Evolutionary conservation across 2,113 vertebrate genomes (phyloP).

Genomic region (Ictalurus furcatus): DNA sequence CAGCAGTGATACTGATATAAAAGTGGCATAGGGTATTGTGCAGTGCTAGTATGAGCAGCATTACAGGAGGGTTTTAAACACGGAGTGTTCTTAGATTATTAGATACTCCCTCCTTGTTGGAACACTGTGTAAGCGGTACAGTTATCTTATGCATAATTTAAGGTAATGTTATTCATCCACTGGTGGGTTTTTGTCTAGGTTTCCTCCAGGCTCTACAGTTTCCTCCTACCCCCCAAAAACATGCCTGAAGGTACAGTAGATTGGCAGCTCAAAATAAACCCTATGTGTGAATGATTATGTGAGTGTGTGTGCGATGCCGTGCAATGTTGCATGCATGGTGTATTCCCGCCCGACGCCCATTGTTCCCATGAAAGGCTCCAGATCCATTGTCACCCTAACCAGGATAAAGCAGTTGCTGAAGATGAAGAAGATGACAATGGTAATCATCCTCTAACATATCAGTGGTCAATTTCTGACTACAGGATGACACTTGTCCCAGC

Average conservation of each 20-base stretch:
- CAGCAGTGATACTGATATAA: not conserved
- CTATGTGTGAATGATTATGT: not conserved
- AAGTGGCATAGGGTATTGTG: not conserved
- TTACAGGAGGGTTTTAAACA: not conserved
- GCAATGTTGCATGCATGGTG: not conserved
- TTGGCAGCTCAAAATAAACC: not conserved
- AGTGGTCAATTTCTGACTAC: not conserved
- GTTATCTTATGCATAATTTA: not conserved
- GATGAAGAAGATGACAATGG: not conserved
- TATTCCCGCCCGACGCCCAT: not conserved
- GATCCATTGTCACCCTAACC: not conserved
- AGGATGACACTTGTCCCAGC: not conserved
- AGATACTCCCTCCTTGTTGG: not conserved
- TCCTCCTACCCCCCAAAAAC: not conserved
- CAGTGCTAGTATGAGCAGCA: not conserved
- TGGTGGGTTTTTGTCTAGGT: not conserved
- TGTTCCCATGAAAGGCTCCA: not conserved
- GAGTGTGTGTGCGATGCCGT: not conserved
- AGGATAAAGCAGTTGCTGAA: not conserved
- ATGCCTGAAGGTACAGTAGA: not conserved
- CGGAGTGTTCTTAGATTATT: not conserved
- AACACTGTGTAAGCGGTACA: not conserved
- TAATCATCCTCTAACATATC: not conserved
- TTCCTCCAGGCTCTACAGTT: not conserved
- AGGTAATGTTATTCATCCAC: not conserved